A percentile compares a stretch with the other conserved stretches of the same genome.
phyloP scores from a whole-genome alignment of 2,113 vertebrate genomes.

The Pluvialis apricaria region DNA sequence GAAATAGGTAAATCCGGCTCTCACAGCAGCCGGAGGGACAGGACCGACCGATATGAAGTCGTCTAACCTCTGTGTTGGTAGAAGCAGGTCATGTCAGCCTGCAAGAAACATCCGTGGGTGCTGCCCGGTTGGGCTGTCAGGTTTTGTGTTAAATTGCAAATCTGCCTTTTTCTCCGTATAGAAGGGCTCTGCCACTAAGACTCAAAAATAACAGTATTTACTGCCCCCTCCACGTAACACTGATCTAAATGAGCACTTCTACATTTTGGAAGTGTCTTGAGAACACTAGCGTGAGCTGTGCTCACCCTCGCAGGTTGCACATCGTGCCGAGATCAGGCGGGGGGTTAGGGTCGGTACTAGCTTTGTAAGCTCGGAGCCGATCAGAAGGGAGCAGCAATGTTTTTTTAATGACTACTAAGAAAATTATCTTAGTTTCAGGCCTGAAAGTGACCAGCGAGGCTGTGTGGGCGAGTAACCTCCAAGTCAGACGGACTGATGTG shows the following conservation, averaged over 20 bases:
- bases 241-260: background rate
- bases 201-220: background rate
- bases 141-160: background rate
- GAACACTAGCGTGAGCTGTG: background rate
- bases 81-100: background rate
- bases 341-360: background rate
- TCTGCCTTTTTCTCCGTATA: background rate
- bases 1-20: background rate
- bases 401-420: background rate
- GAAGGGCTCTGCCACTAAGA: background rate
- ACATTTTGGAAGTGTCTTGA: background rate
- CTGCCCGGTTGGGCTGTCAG: background rate
- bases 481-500: background rate
- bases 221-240: background rate
- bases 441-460: background rate
- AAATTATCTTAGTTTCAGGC: background rate
- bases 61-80: background rate
- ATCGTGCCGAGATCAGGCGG: background rate
- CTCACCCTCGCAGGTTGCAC: background rate
- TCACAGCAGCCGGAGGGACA: background rate
- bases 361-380: background rate
- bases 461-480: background rate
- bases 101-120: background rate
- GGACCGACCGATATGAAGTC: background rate
- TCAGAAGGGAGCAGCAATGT: background rate